Conservation (phyloP, 2,888 invertebrate species). For the Uloborus plumipes region DNA sequence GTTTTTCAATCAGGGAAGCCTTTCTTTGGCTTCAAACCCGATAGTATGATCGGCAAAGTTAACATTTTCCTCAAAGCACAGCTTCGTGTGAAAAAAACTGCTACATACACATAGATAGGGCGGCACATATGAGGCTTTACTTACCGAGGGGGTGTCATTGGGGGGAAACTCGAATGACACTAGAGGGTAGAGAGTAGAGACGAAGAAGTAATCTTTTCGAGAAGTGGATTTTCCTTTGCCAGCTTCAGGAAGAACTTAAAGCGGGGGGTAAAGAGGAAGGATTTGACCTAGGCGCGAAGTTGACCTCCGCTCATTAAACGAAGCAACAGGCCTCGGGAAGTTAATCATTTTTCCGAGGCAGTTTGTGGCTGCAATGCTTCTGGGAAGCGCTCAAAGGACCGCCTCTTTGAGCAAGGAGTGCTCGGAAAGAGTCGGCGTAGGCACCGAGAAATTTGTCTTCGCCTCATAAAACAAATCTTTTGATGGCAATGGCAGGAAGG, state of each 20-base stretch:
- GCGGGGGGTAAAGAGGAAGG: not conserved
- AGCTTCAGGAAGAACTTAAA: not conserved
- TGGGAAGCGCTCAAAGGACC: too few species aligned
- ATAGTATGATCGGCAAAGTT: not conserved
- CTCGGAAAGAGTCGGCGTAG: too few species aligned
- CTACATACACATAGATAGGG: not conserved
- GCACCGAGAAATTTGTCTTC: too few species aligned
- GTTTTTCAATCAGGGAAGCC: too few species aligned
- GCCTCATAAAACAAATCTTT: too few species aligned
- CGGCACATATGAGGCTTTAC: constrained; percentile 20
- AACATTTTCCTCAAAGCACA: not conserved
- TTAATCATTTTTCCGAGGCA: constrained; percentile 30
- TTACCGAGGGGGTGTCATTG: not conserved
- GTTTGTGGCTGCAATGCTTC: too few species aligned
- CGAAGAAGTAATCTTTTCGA: not conserved
- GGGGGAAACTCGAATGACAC: constrained; percentile 1
- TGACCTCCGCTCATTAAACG: constrained; percentile 38
- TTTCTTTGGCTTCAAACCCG: too few species aligned
- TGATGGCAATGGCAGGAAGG: too few species aligned
- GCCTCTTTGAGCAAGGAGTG: too few species aligned
- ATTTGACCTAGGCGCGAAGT: constrained; percentile 31
- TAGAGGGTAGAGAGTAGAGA: not conserved
- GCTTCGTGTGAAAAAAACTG: not conserved
- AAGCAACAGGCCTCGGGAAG: constrained; percentile 22
- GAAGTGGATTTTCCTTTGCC: not conserved